Percentiles rank a stretch among this genome's conserved stretches.
These are phyloP conservation scores for Gerris buenoi DNA, from an alignment of 1,140 invertebrate species.

Conservation along the genomic window DNA sequence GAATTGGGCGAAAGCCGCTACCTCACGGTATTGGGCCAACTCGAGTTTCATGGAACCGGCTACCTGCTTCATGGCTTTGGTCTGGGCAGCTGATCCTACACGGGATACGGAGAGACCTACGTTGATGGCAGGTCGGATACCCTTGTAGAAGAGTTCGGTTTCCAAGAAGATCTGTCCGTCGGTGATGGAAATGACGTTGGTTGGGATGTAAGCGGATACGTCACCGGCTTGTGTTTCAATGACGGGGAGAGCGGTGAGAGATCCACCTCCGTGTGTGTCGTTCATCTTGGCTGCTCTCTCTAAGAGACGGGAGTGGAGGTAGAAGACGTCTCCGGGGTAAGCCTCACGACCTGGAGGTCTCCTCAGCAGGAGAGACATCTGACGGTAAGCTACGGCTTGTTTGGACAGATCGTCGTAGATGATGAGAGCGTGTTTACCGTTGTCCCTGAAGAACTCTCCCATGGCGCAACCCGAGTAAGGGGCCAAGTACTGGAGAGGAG, in stretches of 20 bases:
- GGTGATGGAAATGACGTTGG: constrained; percentile 22
- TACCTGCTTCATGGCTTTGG: constrained; percentile 19
- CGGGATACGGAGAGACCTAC: constrained; percentile 18
- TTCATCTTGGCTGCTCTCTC: constrained; percentile 13
- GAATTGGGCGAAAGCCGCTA: constrained; percentile 19
- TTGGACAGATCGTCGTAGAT: constrained; percentile 99
- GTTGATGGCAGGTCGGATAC: constrained; percentile 19
- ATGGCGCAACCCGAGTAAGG: constrained; percentile 99
- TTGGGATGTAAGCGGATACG: constrained; percentile 20
- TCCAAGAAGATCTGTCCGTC: constrained; percentile 21
- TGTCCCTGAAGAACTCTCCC: constrained; percentile 99
- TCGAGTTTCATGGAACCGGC: constrained; percentile 9
- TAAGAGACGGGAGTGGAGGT: constrained; percentile 18
- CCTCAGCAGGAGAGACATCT: constrained; percentile 97
- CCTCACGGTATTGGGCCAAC: constrained; percentile 19
- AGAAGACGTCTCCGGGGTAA: constrained; percentile 94
- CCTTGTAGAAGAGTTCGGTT: constrained; percentile 15
- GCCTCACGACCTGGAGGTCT: constrained; percentile 99
- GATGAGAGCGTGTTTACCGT: constrained; percentile 97
- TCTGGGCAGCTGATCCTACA: constrained; percentile 19
- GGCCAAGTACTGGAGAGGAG: constrained; percentile 95
- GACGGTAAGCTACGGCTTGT: constrained; percentile 99
- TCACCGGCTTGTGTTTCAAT: constrained; percentile 16
- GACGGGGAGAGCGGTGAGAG: not conserved
- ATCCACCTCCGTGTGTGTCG: not conserved